Evolutionary conservation across 2,113 vertebrate genomes (phyloP).

Genomic region (Lycaon pictus): DNA sequence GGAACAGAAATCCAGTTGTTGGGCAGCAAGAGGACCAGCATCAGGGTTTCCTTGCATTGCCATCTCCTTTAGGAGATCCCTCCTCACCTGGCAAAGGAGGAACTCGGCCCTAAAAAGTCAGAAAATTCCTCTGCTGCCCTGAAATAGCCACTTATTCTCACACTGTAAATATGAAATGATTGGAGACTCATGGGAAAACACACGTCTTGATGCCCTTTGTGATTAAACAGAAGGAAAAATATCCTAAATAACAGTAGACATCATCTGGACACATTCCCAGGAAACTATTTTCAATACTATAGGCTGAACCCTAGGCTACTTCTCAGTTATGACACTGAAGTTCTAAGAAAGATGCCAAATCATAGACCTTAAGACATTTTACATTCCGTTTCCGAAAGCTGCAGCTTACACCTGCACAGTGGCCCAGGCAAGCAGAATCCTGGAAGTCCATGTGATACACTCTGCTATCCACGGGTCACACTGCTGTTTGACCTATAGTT

Average conservation of each 20-base stretch:
- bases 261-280: neutral
- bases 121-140: neutral
- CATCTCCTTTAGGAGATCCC: neutral
- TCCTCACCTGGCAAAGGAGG: neutral
- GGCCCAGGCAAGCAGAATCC: neutral
- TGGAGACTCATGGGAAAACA: neutral
- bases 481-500: too few species aligned
- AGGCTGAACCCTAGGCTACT: neutral
- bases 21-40: accelerated
- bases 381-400: neutral
- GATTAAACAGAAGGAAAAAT: neutral
- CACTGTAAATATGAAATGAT: neutral
- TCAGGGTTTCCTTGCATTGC: neutral
- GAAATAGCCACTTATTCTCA: neutral
- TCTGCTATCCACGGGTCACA: neutral
- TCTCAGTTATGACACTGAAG: neutral
- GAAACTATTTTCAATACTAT: neutral
- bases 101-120: neutral
- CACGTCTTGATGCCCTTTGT: neutral
- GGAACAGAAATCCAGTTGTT: accelerated
- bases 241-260: neutral
- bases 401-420: neutral
- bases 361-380: neutral
- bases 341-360: neutral
- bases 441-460: accelerated